Evolutionary conservation across 2,797 vertebrate genomes (phyloP), one percentile per base, ranked within the genome.

Genomic region (Centropyge bicolor): DNA sequence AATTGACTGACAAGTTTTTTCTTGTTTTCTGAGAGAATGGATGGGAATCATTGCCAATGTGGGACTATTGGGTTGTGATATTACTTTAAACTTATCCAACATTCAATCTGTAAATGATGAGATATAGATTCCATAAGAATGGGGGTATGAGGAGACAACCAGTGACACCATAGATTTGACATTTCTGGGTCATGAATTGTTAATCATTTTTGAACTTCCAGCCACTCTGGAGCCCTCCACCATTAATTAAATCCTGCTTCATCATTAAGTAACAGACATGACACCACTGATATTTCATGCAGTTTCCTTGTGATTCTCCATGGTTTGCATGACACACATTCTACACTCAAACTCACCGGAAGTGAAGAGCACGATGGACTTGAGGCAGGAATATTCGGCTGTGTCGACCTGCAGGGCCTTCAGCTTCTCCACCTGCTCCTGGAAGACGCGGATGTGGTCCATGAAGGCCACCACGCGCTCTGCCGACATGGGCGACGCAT

Each of bases 341-440:
- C 46, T 52, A 55, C 17, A 17, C 14, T 57, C 20, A 48, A 22
- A 92, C 95, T 95, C 88, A 97, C 97, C 97, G 0, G 96, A 96
- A 1, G 96, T 96, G 86, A 97, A 97, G 76, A 97, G 96, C 16
- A 95, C 97, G 5, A 97, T 94, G 85, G 96, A 96, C 78, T 97
- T 97, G 79, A 97, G 96, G 85, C 97, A 97, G 90, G 95, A 96
- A 16, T 96, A 97, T 69, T 97, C 97, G 0, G 96, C 97, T 0
- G 96, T 96, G 92, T 97, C 97, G 9, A 97, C 95, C 84, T 95
- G 96, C 88, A 97, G 95, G 4, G 91, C 96, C 91, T 96, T 97
- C 87, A 97, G 96, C 91, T 97, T 97, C 93, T 97, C 96, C 91
- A 97, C 96, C 91, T 97, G 97, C 91, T 97, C 96, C 81, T 97